Percentiles rank a stretch among this genome's conserved stretches.
phyloP scores from a whole-genome alignment of 1,140 invertebrate genomes.

The Nasonia vitripennis region DNA sequence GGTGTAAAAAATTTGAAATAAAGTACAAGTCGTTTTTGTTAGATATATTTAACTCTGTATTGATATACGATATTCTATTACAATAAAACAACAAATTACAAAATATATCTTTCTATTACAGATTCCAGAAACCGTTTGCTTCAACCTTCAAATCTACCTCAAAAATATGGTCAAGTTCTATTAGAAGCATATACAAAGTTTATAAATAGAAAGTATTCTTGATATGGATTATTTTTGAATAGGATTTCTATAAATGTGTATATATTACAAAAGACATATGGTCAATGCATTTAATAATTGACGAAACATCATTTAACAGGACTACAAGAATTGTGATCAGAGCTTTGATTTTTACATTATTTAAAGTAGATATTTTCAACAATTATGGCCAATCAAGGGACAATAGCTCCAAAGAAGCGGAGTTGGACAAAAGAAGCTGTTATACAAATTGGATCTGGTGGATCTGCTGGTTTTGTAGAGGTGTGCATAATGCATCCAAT shows the following conservation, averaged over 20 bases:
- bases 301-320: too few species aligned
- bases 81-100: background rate
- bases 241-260: background rate
- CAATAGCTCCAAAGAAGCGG: constrained; percentile 48
- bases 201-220: background rate
- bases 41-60: background rate
- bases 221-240: background rate
- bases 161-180: too few species aligned
- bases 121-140: background rate
- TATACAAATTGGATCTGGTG: constrained; percentile 91
- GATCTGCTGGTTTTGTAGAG: constrained; percentile 94
- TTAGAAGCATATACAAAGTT: background rate
- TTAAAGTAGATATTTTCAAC: background rate
- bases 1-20: background rate
- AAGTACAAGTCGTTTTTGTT: background rate
- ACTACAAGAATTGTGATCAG: too few species aligned
- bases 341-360: background rate
- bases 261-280: background rate
- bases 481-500: constrained; percentile 97
- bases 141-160: too few species aligned
- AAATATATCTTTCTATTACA: background rate
- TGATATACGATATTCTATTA: background rate
- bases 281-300: too few species aligned
- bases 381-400: constrained; percentile 50
- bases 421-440: constrained; percentile 80